Conservation (phyloP, 2,888 invertebrate genomes). For the Agrochola lychnidis region DNA sequence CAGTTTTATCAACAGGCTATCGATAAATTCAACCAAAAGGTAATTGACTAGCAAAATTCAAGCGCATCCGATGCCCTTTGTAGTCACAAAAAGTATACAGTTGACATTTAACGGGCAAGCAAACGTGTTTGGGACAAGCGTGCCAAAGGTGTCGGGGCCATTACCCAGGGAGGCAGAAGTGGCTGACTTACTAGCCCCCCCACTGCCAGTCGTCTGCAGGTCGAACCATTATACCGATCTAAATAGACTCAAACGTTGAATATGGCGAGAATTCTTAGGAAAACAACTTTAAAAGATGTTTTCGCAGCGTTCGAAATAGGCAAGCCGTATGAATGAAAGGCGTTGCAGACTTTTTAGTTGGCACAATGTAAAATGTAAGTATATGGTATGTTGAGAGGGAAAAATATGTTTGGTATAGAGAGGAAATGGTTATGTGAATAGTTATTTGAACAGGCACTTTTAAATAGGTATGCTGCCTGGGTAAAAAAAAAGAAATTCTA, state of each 20-base stretch:
- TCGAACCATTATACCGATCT: slow-evolving; percentile 80
- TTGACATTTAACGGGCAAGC: slow-evolving; percentile 76
- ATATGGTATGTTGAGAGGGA: slow-evolving; percentile 6
- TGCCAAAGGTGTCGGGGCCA: slow-evolving; percentile 79
- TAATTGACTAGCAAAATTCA: slow-evolving; percentile 67
- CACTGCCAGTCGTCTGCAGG: slow-evolving; percentile 76
- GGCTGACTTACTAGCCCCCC: slow-evolving; percentile 72
- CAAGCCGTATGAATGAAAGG: slow-evolving; percentile 54
- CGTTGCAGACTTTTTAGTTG: slow-evolving; percentile 35
- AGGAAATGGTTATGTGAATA: slow-evolving; percentile 30
- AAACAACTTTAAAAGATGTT: slow-evolving; percentile 69
- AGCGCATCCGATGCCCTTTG: slow-evolving; percentile 41
- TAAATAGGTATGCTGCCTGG: too few species aligned
- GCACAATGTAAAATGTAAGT: slow-evolving; percentile 10
- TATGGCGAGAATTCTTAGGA: slow-evolving; percentile 72
- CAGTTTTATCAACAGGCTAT: neutral
- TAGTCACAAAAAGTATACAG: slow-evolving; percentile 71
- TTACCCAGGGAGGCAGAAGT: slow-evolving; percentile 77
- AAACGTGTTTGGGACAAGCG: slow-evolving; percentile 78
- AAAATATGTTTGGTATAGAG: slow-evolving; percentile 16
- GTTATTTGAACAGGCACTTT: slow-evolving; percentile 22
- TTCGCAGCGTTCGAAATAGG: slow-evolving; percentile 55
- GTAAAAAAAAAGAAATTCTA: too few species aligned
- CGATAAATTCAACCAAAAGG: slow-evolving; percentile 2
- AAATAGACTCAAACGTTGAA: slow-evolving; percentile 75